Conservation (phyloP, 2,797 vertebrate genomes). For the Diceros bicornis region DNA sequence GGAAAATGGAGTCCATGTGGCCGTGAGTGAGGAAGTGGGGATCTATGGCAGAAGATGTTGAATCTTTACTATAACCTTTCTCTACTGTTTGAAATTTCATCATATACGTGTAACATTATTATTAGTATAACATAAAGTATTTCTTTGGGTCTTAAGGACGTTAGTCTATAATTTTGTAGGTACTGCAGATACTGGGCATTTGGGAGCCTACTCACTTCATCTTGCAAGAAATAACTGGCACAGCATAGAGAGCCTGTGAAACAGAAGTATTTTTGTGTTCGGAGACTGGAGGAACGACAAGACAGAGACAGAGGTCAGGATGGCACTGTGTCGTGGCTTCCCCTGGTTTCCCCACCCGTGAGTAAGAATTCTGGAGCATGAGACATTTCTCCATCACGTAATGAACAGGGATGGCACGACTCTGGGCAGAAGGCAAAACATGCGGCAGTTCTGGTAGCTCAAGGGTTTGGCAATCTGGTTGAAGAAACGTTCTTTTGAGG, state of each 20-base stretch:
- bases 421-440: neutral
- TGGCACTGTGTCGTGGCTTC: no score
- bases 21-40: no score
- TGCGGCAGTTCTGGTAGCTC: neutral
- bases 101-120: no score
- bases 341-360: neutral
- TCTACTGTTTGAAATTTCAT: neutral
- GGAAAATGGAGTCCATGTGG: neutral
- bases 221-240: neutral
- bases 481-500: neutral
- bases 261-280: neutral
- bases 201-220: neutral
- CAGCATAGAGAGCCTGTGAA: no score
- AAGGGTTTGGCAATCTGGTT: neutral
- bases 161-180: neutral
- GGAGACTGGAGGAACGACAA: neutral
- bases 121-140: neutral
- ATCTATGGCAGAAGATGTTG: no score
- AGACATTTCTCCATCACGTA: rapidly evolving
- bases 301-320: neutral
- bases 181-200: neutral
- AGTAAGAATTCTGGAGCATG: neutral
- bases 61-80: neutral
- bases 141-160: neutral
- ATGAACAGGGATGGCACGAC: neutral